A percentile compares a stretch with the other conserved stretches of the same genome.
phyloP scores from a whole-genome alignment of 2,888 invertebrate genomes.

The Branchellion lobata region DNA sequence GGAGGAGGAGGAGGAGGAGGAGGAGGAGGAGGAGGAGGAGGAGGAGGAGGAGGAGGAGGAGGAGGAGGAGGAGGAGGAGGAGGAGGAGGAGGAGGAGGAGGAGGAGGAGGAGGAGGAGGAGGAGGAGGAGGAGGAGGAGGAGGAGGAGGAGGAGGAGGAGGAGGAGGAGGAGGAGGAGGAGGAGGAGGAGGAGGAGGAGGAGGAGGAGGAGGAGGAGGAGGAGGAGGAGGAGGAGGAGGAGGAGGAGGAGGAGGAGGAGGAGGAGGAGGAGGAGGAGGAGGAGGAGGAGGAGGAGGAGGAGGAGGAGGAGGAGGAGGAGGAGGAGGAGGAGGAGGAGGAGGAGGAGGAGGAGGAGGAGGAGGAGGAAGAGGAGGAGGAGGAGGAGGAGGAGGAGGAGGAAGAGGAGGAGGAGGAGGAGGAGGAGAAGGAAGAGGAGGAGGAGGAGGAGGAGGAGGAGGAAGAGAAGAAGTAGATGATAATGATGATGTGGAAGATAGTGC shows the following conservation, averaged over 20 bases:
- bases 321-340: neutral
- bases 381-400: neutral
- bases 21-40: neutral
- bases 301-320: neutral
- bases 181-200: neutral
- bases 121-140: neutral
- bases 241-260: neutral
- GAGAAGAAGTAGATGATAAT: neutral
- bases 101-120: neutral
- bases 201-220: neutral
- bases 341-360: neutral
- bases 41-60: neutral
- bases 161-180: neutral
- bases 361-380: neutral
- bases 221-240: neutral
- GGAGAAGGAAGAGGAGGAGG: neutral
- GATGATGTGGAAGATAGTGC: neutral
- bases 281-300: neutral
- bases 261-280: neutral
- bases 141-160: neutral
- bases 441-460: neutral
- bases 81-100: neutral
- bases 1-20: neutral
- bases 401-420: neutral
- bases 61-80: neutral